phyloP scores from a whole-genome alignment of 2,888 invertebrate species.

The Lepidonotus clava region DNA sequence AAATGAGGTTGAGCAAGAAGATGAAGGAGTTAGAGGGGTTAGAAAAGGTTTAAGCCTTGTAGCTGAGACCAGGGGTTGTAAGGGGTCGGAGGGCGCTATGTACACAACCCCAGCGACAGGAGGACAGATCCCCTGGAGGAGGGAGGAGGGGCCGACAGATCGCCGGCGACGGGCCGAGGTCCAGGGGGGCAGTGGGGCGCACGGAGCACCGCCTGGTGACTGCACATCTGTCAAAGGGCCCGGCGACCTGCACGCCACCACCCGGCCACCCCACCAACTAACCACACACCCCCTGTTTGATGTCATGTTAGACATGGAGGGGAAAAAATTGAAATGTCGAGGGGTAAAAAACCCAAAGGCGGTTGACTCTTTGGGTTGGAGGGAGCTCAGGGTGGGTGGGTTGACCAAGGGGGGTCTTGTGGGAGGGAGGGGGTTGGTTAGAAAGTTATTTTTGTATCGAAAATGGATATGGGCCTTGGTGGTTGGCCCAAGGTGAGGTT shows the following conservation, averaged over 20 bases:
- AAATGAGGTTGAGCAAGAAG: too few species aligned
- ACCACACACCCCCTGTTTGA: neutral
- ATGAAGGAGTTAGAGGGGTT: too few species aligned
- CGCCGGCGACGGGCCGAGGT: neutral
- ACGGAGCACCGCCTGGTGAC: neutral
- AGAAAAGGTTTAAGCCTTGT: too few species aligned
- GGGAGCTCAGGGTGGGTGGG: too few species aligned
- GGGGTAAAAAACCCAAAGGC: neutral
- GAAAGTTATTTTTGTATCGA: too few species aligned
- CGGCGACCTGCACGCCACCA: neutral
- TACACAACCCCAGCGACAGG: neutral
- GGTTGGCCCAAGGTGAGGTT: too few species aligned
- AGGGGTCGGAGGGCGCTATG: neutral
- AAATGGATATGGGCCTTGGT: too few species aligned
- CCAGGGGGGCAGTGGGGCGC: neutral
- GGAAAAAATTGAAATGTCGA: neutral
- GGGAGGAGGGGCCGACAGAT: neutral
- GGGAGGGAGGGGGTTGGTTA: too few species aligned
- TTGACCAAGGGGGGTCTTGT: too few species aligned
- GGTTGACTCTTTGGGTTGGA: neutral
- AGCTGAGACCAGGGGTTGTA: too few species aligned
- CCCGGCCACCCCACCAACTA: neutral
- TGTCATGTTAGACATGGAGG: neutral
- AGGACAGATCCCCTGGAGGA: neutral
- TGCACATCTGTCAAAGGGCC: constrained; percentile 19